Conservation (phyloP, 2,797 vertebrate genomes). For the Sebastes itinus region DNA sequence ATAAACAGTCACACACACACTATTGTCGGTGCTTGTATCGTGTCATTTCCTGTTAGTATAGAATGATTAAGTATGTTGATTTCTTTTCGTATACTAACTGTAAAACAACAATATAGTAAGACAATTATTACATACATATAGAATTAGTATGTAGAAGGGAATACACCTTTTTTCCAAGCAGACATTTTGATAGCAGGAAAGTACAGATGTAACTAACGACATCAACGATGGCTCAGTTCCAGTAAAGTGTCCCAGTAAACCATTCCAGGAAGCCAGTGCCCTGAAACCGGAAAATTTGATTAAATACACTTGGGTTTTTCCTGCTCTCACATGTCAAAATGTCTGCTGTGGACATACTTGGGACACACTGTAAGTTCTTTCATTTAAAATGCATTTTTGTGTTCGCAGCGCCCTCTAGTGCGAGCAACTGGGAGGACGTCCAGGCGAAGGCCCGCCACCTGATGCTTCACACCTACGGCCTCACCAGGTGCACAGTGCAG, state of each 20-base stretch:
- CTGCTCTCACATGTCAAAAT: neutral
- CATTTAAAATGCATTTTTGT: conserved; percentile 27
- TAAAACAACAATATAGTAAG: neutral
- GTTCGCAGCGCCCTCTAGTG: conserved; percentile 87
- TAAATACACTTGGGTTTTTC: neutral
- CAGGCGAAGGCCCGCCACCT: conserved; percentile 91
- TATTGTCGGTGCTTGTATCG: too few species aligned
- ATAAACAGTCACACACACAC: too few species aligned
- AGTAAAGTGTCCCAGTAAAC: neutral
- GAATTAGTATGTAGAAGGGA: neutral
- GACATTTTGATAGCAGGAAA: neutral
- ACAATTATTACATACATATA: neutral
- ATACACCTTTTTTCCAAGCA: neutral
- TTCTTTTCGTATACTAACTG: neutral
- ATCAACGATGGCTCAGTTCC: neutral
- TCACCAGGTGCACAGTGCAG: conserved; percentile 93
- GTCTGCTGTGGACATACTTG: neutral
- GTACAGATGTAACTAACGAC: neutral
- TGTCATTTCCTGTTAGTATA: neutral
- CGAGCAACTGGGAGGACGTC: conserved; percentile 92
- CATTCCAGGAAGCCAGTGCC: neutral
- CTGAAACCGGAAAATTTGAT: neutral
- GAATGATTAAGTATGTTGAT: neutral
- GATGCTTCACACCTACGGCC: conserved; percentile 88
- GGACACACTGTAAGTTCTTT: neutral